Evolutionary conservation across 1,140 invertebrate genomes (phyloP).

Genomic region (Bicyclus anynana): DNA sequence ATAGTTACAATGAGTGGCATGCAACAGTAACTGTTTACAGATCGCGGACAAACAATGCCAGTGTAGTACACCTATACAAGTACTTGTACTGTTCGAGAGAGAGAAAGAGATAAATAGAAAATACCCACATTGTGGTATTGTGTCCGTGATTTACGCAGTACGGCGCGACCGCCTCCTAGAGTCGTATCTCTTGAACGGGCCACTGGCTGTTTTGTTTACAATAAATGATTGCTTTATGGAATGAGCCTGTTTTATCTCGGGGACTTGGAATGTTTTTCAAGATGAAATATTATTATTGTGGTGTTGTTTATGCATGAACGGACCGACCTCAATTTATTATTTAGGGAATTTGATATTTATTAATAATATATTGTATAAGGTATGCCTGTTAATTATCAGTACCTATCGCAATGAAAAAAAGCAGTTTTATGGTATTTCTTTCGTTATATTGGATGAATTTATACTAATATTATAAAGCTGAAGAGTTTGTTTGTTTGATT

Average conservation of each 20-base stretch:
- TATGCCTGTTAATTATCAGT: no score
- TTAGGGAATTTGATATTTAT: no score
- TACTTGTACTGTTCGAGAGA: background rate
- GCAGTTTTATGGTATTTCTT: no score
- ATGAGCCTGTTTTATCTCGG: slow-evolving; percentile 25
- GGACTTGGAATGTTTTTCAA: slow-evolving; percentile 8
- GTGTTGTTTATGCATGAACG: background rate
- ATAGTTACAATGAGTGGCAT: no score
- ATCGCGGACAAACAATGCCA: no score
- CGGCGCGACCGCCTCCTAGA: slow-evolving; percentile 15
- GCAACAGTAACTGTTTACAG: no score
- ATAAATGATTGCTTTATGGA: slow-evolving; percentile 29
- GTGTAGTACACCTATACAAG: no score
- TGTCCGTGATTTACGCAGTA: slow-evolving; percentile 30
- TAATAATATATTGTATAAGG: no score
- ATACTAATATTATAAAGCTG: no score
- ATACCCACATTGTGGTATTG: slow-evolving; percentile 11
- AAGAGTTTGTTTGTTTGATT: no score
- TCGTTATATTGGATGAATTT: no score
- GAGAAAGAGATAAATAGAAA: slow-evolving; percentile 5
- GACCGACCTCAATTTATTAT: background rate
- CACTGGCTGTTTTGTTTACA: slow-evolving; percentile 32
- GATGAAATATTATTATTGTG: background rate
- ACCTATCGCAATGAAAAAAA: no score
- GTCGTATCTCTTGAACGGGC: slow-evolving; percentile 31